Evolutionary conservation across 2,888 invertebrate genomes (phyloP).

Genomic region (Automeris io): DNA sequence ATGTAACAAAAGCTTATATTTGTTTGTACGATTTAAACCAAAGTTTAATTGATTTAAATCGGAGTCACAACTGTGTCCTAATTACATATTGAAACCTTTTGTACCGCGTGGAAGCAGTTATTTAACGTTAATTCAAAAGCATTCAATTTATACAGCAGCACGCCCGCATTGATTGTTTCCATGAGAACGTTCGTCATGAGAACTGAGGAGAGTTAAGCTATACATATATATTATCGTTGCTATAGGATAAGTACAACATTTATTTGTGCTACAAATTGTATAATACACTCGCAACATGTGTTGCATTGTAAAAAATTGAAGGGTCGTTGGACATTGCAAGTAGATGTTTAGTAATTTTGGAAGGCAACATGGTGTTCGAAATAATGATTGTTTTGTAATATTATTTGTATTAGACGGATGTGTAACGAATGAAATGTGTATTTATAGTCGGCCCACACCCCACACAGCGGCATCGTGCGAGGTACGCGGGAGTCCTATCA

Average conservation of each 20-base stretch:
- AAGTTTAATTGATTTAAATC: background rate
- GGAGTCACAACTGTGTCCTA: conserved; percentile 3
- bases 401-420: conserved; percentile 5
- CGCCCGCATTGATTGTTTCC: conserved; percentile 61
- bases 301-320: conserved; percentile 11
- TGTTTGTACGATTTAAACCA: background rate
- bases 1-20: background rate
- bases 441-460: conserved; percentile 71
- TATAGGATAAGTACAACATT: conserved; percentile 22
- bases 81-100: conserved; percentile 7
- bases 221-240: conserved; percentile 36
- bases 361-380: background rate
- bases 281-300: conserved; percentile 1
- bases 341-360: background rate
- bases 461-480: conserved; percentile 53
- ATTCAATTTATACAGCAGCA: conserved; percentile 44
- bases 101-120: conserved; percentile 27
- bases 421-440: conserved; percentile 37
- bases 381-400: conserved; percentile 4
- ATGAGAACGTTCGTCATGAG: conserved; percentile 61
- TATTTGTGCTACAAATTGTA: conserved; percentile 3
- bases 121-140: conserved; percentile 36
- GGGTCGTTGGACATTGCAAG: background rate
- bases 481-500: conserved; percentile 62
- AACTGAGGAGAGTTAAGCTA: conserved; percentile 46